Conservation (phyloP, 1,140 invertebrate genomes). For the Nasonia giraulti region DNA sequence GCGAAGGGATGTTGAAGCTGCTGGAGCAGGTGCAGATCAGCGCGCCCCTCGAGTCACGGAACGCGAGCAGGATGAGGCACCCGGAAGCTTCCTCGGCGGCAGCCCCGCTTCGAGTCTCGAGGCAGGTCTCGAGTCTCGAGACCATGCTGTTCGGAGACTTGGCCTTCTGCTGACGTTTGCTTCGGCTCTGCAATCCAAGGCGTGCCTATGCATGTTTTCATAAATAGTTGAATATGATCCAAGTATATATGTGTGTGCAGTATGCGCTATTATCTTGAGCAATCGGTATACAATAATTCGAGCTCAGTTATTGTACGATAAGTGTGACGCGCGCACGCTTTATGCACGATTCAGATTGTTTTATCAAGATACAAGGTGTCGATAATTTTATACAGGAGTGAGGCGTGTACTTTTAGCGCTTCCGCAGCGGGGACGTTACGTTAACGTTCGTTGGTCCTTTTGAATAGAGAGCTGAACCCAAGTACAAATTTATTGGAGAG, state of each 20-base stretch:
- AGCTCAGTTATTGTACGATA: too few relatives aligned
- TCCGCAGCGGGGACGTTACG: constrained; percentile 10
- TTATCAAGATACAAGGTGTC: not conserved
- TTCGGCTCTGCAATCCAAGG: not conserved
- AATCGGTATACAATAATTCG: too few relatives aligned
- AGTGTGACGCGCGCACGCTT: too few relatives aligned
- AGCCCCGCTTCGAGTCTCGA: constrained; percentile 60
- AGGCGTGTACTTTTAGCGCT: constrained; percentile 5
- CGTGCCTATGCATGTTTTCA: too few relatives aligned
- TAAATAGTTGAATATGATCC: too few relatives aligned
- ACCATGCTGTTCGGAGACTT: constrained; percentile 69
- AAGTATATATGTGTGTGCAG: not conserved
- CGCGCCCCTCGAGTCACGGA: constrained; percentile 56
- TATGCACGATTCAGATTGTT: too few relatives aligned
- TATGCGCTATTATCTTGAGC: too few relatives aligned
- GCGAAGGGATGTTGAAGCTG: constrained; percentile 68
- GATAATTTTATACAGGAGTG: not conserved
- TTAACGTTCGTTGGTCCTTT: constrained; percentile 7
- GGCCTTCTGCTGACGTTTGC: constrained; percentile 59
- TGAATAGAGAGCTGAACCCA: constrained; percentile 1
- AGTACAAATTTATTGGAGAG: constrained; percentile 36
- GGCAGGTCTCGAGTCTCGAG: constrained; percentile 62
- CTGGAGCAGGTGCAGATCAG: constrained; percentile 69
- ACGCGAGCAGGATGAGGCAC: constrained; percentile 50
- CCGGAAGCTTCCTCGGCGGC: not conserved